Percentiles rank a stretch among this genome's conserved stretches.
Evolutionary conservation across 2,797 vertebrate species (phyloP).

Genomic region (Coreius guichenoti): DNA sequence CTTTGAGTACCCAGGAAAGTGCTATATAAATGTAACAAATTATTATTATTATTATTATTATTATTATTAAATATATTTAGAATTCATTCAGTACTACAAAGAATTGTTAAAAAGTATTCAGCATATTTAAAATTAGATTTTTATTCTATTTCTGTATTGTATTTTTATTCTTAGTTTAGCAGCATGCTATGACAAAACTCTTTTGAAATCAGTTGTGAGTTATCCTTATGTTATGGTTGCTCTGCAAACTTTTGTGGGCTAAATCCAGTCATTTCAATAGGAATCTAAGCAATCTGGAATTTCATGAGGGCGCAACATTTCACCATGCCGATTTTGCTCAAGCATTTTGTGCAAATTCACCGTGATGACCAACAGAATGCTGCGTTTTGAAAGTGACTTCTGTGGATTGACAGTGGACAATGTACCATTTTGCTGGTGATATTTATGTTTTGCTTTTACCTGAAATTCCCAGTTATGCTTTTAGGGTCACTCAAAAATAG

Average conservation of each 20-base stretch:
- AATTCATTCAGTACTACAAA: not conserved
- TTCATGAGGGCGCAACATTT: not conserved
- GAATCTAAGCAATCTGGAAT: not conserved
- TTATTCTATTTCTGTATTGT: not conserved
- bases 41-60: no score
- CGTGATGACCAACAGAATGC: not conserved
- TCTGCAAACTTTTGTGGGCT: not conserved
- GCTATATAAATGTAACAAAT: no score
- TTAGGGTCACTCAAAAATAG: not conserved
- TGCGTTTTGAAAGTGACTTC: not conserved
- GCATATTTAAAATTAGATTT: no score
- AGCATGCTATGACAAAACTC: not conserved
- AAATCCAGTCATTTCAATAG: not conserved
- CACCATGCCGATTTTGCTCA: not conserved
- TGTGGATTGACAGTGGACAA: no score
- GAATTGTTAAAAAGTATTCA: not conserved
- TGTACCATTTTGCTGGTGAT: not conserved
- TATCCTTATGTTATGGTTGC: not conserved
- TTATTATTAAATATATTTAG: no score
- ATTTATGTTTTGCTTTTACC: not conserved
- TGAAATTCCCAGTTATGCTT: not conserved
- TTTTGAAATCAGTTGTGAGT: no score
- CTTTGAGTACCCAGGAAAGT: no score
- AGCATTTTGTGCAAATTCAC: not conserved
- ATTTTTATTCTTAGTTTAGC: not conserved